Conservation (phyloP, 2,888 invertebrate species). For the Yponomeuta cagnagella region DNA sequence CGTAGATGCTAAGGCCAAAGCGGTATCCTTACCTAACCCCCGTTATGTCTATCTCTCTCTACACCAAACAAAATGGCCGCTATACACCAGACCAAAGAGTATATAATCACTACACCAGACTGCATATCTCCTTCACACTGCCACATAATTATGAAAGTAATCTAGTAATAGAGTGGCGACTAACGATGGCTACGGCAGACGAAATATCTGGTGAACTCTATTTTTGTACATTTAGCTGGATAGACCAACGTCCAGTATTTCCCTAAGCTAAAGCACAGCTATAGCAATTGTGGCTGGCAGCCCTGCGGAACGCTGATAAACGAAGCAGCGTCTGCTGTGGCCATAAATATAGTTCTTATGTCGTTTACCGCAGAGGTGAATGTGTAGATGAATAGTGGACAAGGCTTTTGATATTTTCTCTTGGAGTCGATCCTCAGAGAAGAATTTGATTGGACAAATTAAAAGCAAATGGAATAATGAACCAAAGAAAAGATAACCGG, state of each 20-base stretch:
- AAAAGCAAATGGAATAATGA: neutral
- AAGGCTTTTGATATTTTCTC: neutral
- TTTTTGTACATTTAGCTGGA: neutral
- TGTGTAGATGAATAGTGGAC: neutral
- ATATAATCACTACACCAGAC: too few species aligned
- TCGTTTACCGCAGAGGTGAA: neutral
- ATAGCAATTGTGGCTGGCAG: neutral
- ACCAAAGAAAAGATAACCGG: neutral
- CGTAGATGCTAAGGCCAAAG: too few species aligned
- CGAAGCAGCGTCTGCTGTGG: neutral
- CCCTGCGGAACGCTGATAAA: neutral
- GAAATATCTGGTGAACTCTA: neutral
- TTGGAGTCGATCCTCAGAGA: too few species aligned
- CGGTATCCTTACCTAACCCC: too few species aligned
- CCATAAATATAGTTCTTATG: neutral
- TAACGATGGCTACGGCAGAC: neutral
- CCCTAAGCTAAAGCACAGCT: neutral
- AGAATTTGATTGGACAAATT: neutral
- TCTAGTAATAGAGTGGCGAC: constrained; percentile 6
- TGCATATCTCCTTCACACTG: neutral
- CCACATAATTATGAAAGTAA: constrained; percentile 12
- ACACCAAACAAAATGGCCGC: too few species aligned
- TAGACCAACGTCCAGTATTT: neutral
- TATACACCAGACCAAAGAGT: too few species aligned
- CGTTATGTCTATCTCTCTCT: too few species aligned